Evolutionary conservation across 2,113 vertebrate genomes (phyloP).

Genomic region (Xyrauchen texanus): DNA sequence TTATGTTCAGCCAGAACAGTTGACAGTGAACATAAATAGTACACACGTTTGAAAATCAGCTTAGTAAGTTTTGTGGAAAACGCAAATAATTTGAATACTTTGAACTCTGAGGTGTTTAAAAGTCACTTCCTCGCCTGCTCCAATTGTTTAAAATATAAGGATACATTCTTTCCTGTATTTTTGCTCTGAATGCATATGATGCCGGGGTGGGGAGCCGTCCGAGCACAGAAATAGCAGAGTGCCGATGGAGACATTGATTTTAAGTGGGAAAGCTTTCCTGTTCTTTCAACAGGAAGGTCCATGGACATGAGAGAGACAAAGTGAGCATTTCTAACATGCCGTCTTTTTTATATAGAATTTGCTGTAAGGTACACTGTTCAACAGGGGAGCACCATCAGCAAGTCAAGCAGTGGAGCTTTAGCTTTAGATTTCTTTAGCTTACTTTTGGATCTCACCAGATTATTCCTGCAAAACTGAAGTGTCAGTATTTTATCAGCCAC

Average conservation of each 20-base stretch:
- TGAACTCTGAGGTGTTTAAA: neutral
- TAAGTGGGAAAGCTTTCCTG: constrained; percentile 22
- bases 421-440: constrained; percentile 25
- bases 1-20: neutral
- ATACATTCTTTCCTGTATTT: too few species aligned
- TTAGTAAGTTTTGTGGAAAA: neutral
- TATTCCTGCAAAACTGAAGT: constrained; percentile 61
- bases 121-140: neutral
- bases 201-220: constrained; percentile 1
- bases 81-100: neutral
- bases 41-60: neutral
- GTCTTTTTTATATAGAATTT: constrained; percentile 11
- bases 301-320: neutral
- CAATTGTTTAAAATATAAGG: neutral
- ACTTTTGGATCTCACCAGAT: constrained; percentile 70
- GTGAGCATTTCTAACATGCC: constrained; percentile 10
- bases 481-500: constrained; percentile 76
- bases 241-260: constrained; percentile 5
- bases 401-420: constrained; percentile 51
- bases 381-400: constrained; percentile 59
- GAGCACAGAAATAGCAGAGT: constrained; percentile 3
- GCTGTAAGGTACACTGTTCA: constrained; percentile 38
- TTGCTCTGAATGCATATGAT: constrained; percentile 15
- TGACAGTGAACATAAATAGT: neutral
- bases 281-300: constrained; percentile 28